Conservation (phyloP, 2,888 invertebrate genomes). For the Caenorhabditis doughertyi region DNA sequence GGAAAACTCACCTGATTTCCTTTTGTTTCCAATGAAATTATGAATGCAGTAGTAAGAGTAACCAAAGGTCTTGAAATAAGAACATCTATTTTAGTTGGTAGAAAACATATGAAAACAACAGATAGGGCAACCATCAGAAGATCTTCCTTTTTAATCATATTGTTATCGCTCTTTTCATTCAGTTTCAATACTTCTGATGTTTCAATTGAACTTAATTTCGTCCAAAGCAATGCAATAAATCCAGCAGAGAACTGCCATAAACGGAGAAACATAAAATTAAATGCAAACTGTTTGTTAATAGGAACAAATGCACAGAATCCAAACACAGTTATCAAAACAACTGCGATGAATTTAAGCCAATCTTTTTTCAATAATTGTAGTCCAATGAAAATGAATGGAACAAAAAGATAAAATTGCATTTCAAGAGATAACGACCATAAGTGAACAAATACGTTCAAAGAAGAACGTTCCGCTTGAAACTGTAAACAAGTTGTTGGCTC, state of each 20-base stretch:
- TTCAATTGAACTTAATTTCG: background rate
- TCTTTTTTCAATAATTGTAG: constrained; percentile 22
- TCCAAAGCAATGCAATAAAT: constrained; percentile 21
- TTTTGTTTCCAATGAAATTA: background rate
- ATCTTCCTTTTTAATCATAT: background rate
- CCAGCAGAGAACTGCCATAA: constrained; percentile 57
- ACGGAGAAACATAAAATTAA: constrained; percentile 56
- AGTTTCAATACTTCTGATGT: background rate
- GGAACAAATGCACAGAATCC: constrained; percentile 1
- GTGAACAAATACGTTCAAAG: constrained; percentile 56
- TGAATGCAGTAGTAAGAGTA: background rate
- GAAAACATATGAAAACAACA: constrained; percentile 2
- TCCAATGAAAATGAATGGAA: constrained; percentile 51
- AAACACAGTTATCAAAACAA: background rate
- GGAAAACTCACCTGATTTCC: background rate
- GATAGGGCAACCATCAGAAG: background rate
- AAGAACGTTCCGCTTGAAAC: constrained; percentile 50
- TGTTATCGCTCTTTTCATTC: no score
- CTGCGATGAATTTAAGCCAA: constrained; percentile 22
- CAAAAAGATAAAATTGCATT: constrained; percentile 53
- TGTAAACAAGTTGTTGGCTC: background rate
- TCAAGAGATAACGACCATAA: constrained; percentile 50
- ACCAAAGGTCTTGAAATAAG: constrained; percentile 6
- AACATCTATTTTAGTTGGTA: constrained; percentile 17
- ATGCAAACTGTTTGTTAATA: constrained; percentile 38